A percentile compares a stretch with the other conserved stretches of the same genome.
These are phyloP conservation scores for Noturus placidus DNA, from an alignment of 2,113 vertebrate species.

Conservation along the genomic window DNA sequence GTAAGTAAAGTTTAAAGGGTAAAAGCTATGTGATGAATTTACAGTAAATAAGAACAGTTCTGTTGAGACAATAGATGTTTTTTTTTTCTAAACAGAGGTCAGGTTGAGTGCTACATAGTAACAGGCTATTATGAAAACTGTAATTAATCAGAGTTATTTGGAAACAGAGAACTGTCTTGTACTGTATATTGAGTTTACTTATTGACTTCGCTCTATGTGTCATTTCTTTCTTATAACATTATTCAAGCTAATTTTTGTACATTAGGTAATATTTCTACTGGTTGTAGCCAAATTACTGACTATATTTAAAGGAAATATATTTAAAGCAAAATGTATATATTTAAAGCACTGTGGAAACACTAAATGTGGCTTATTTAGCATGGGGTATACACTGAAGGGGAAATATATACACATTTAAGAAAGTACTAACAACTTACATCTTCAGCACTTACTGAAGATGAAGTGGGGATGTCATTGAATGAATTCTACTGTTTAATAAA, in stretches of 20 bases:
- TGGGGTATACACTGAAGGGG: neutral
- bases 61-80: neutral
- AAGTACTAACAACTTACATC: neutral
- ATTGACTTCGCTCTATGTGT: neutral
- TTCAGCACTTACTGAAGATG: neutral
- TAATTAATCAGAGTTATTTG: neutral
- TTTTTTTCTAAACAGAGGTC: neutral
- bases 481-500: too few species aligned
- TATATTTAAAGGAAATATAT: neutral
- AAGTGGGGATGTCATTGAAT: too few species aligned
- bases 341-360: neutral
- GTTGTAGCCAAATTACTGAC: neutral
- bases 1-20: slow-evolving; percentile 17
- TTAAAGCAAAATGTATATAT: neutral
- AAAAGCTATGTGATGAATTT: neutral
- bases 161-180: neutral
- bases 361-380: neutral
- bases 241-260: neutral
- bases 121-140: neutral
- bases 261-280: neutral
- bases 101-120: too few species aligned
- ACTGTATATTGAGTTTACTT: neutral
- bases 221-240: neutral
- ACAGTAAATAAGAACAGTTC: neutral
- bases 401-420: neutral